Evolutionary conservation across 2,797 vertebrate species (phyloP), one percentile per base, ranked within the genome.

Genomic region (Halcyon leucocephala): DNA sequence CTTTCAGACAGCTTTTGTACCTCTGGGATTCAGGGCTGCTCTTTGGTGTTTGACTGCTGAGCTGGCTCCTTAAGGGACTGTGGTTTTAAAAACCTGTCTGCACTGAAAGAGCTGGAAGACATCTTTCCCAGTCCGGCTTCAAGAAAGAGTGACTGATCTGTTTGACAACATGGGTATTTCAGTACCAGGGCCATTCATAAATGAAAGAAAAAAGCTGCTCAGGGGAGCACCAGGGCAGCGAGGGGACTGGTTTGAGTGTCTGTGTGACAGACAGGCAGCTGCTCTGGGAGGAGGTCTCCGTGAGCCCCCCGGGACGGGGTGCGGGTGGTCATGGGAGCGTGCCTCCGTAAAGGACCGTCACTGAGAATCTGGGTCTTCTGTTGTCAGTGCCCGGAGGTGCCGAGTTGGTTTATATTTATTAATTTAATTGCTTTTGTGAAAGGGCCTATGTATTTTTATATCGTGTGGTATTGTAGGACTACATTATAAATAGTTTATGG

Each of bases 101-200:
- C 22, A 4, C 39, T 82, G 72, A 70, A 91, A 76, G 88, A 95
- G 65, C 94, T 97, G 88, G 80, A 92, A 92, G 96, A 52, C 66
- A 21, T 62, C 60, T 86, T 83, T 91, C 62, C 66, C 44, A 73
- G 76, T 72, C 15, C 42, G 62, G 14, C 16, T 83, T 90, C 58
- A 33, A 28, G 92, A n/a, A 54, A 37, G 65, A 91, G 31, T 54
- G 82, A 92, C 76, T 60, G 49, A 58, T 71, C 37, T 89, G 11
- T 86, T 85, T 78, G 78, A 76, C 90, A 80, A 29, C 65, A 52
- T 15, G 72, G 73, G 31, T 85, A 71, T 81, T 95, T 91, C 51
- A 48, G 42, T 88, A 55, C 66, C 11, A n/a, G 1, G 93, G 48
- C 62, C 7, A 7, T 94, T 74, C 77, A n/a, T 87, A 42, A 90